A percentile compares a stretch with the other conserved stretches of the same genome.
These are phyloP conservation scores for Crotalus viridis DNA, from an alignment of 2,113 vertebrate genomes.

Conservation along the genomic window DNA sequence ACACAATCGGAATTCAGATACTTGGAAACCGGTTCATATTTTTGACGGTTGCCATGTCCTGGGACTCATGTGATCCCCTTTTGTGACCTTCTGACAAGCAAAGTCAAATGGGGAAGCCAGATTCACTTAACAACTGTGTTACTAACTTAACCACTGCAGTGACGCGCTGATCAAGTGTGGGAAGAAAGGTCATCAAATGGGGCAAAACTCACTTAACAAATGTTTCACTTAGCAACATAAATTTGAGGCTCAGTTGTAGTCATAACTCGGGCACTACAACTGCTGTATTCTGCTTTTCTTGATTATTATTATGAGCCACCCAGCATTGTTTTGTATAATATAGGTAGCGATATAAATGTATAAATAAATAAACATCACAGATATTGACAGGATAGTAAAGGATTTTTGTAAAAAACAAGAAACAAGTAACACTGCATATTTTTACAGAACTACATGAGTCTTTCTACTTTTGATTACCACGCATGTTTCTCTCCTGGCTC, in stretches of 20 bases:
- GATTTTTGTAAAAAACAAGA: not conserved
- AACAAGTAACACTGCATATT: constrained; percentile 34
- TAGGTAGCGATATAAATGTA: not conserved
- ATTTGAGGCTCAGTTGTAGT: not conserved
- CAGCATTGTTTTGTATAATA: not conserved
- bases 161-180: no score
- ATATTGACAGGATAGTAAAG: not conserved
- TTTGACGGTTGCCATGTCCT: not conserved
- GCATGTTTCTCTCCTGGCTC: not conserved
- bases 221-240: not conserved
- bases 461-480: not conserved
- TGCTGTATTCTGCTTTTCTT: not conserved
- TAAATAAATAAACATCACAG: not conserved
- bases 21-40: not conserved
- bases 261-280: not conserved
- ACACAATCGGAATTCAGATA: not conserved
- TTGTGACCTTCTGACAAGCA: not conserved
- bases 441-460: constrained; percentile 15
- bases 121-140: not conserved
- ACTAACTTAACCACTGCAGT: not conserved
- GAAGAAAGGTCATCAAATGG: no score
- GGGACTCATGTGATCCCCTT: not conserved
- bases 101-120: not conserved
- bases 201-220: not conserved
- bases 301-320: not conserved